These are phyloP conservation scores for Ochropleura plecta DNA, from an alignment of 2,888 invertebrate genomes.

Conservation along the genomic window DNA sequence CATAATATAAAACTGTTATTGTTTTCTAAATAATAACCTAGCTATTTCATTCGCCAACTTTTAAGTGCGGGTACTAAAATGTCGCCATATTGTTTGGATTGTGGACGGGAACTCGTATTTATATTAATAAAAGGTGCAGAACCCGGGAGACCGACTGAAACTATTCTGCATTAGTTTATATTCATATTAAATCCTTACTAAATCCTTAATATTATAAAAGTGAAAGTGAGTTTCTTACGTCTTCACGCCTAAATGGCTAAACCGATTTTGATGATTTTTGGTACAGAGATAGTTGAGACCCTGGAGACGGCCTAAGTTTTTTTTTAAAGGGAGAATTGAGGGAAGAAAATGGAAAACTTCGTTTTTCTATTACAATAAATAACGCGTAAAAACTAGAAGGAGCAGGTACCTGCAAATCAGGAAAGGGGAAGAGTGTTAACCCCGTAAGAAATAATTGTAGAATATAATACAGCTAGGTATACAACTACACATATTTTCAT, in stretches of 20 bases:
- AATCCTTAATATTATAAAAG: too few species aligned
- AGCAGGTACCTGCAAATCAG: too few species aligned
- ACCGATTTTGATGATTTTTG: too few species aligned
- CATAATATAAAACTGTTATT: slow-evolving; percentile 23
- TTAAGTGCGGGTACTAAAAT: slow-evolving; percentile 21
- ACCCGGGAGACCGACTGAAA: neutral
- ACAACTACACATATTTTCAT: neutral
- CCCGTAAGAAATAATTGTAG: neutral
- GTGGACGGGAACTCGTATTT: slow-evolving; percentile 13
- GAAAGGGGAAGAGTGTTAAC: too few species aligned
- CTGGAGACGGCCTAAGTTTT: too few species aligned
- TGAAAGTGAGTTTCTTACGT: too few species aligned
- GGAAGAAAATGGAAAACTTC: too few species aligned
- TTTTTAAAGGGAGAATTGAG: too few species aligned
- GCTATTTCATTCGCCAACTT: slow-evolving; percentile 17
- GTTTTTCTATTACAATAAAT: too few species aligned
- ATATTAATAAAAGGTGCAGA: slow-evolving; percentile 22
- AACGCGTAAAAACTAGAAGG: too few species aligned
- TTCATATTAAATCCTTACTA: neutral
- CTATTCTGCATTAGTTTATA: neutral
- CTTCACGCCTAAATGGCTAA: too few species aligned
- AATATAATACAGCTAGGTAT: neutral
- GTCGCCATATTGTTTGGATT: slow-evolving; percentile 34
- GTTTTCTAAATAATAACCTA: slow-evolving; percentile 19
- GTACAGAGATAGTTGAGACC: too few species aligned